Conservation (phyloP, 1,140 invertebrate species). For the Drosophila sturtevanti region DNA sequence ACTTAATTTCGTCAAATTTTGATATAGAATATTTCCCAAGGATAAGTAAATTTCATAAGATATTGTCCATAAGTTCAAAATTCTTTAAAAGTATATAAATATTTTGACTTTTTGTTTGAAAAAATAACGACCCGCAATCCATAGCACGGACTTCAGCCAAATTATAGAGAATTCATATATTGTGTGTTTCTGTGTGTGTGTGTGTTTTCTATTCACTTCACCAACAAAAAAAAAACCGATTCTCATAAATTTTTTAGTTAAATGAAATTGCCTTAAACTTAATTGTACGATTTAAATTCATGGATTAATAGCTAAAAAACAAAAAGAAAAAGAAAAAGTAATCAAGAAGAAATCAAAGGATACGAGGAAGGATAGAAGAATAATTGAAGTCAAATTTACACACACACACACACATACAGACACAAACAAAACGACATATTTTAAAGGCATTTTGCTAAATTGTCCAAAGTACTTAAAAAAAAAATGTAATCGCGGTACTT, state of each 20-base stretch:
- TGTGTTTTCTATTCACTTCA: neutral
- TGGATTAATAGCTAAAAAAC: slow-evolving; percentile 56
- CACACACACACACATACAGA: slow-evolving; percentile 1
- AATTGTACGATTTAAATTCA: slow-evolving; percentile 47
- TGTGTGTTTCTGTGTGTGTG: neutral
- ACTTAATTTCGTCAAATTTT: too few species aligned
- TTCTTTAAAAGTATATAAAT: too few species aligned
- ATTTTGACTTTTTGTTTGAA: too few species aligned
- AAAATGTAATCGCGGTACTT: neutral
- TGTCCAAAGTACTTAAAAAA: neutral
- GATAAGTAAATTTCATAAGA: too few species aligned
- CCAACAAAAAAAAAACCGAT: neutral
- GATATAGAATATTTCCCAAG: too few species aligned
- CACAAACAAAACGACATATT: neutral
- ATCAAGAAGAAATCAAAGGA: neutral
- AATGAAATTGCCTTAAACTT: slow-evolving; percentile 78
- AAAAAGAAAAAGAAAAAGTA: slow-evolving; percentile 9
- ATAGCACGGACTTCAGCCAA: slow-evolving; percentile 5
- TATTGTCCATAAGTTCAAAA: too few species aligned
- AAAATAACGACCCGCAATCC: too few species aligned
- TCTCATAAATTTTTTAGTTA: slow-evolving; percentile 37
- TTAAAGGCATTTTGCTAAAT: slow-evolving; percentile 5
- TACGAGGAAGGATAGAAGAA: neutral
- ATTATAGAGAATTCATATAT: neutral
- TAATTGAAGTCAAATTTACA: slow-evolving; percentile 46